Evolutionary conservation across 2,797 vertebrate genomes (phyloP).

Genomic region (Tadarida brasiliensis): DNA sequence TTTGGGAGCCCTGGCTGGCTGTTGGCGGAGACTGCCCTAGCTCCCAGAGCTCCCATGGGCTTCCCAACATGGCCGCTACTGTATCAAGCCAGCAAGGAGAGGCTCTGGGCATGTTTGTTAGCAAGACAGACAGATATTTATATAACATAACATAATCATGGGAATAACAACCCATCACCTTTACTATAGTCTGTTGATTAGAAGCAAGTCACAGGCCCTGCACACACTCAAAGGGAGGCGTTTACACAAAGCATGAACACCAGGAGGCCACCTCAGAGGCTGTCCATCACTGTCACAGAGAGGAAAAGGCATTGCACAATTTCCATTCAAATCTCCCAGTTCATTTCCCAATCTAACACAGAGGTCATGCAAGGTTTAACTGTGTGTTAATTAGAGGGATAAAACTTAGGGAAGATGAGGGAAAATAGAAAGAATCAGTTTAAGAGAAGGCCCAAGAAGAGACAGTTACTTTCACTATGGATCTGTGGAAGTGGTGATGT

Average conservation of each 20-base stretch:
- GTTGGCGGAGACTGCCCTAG: neutral
- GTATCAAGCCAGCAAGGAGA: neutral
- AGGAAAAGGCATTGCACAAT: neutral
- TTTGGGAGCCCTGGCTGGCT: neutral
- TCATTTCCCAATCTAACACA: slow-evolving; percentile 20
- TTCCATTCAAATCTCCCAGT: neutral
- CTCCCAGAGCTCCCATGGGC: neutral
- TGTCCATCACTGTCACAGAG: neutral
- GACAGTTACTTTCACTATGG: neutral
- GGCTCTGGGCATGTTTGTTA: neutral
- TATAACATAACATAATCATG: too few species aligned
- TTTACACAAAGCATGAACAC: neutral
- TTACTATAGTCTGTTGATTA: neutral
- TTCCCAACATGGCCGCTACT: neutral
- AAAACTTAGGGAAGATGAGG: neutral
- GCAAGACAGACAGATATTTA: neutral
- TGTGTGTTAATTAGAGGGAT: slow-evolving; percentile 45
- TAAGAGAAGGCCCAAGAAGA: slow-evolving; percentile 27
- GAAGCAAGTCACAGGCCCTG: neutral
- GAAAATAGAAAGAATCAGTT: slow-evolving; percentile 6
- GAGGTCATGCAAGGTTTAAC: slow-evolving; percentile 33
- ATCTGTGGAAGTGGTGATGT: neutral
- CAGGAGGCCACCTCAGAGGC: neutral
- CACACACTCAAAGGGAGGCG: neutral
- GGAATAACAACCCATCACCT: neutral